Conservation (phyloP, 2,888 invertebrate genomes). For the Pogonocherus hispidulus region DNA sequence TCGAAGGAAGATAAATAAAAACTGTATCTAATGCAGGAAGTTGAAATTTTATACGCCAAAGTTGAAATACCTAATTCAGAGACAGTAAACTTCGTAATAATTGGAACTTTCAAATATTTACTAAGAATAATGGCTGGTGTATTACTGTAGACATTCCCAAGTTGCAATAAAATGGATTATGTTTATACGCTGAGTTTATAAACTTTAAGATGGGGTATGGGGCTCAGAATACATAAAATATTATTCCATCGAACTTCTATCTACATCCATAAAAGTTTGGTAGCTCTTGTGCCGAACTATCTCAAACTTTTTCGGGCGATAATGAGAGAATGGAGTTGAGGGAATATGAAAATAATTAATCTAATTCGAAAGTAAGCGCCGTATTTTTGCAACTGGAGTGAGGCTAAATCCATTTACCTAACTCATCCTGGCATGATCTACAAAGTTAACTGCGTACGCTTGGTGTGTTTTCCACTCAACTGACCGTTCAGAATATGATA, state of each 20-base stretch:
- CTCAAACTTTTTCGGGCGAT: conserved; percentile 4
- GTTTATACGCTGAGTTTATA: conserved; percentile 14
- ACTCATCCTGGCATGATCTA: too few species aligned
- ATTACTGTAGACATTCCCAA: conserved; percentile 5
- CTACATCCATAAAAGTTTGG: conserved; percentile 7
- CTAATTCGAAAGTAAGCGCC: neutral
- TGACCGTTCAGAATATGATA: too few species aligned
- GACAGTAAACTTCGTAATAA: conserved; percentile 7
- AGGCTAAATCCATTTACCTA: too few species aligned
- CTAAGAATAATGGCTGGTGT: neutral
- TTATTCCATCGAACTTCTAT: neutral
- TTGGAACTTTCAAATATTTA: conserved; percentile 9
- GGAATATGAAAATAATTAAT: neutral
- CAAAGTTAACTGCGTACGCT: too few species aligned
- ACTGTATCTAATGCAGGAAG: neutral
- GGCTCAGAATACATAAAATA: conserved; percentile 9
- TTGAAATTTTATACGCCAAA: neutral
- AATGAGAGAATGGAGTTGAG: neutral
- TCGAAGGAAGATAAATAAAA: neutral
- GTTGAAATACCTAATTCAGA: neutral
- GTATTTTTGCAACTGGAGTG: too few species aligned
- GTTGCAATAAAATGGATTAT: conserved; percentile 24
- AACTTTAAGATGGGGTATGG: neutral
- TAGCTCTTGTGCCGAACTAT: conserved; percentile 11
- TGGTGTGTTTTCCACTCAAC: too few species aligned